Evolutionary conservation across 2,797 vertebrate species (phyloP).

Genomic region (Muscicapa comitata): DNA sequence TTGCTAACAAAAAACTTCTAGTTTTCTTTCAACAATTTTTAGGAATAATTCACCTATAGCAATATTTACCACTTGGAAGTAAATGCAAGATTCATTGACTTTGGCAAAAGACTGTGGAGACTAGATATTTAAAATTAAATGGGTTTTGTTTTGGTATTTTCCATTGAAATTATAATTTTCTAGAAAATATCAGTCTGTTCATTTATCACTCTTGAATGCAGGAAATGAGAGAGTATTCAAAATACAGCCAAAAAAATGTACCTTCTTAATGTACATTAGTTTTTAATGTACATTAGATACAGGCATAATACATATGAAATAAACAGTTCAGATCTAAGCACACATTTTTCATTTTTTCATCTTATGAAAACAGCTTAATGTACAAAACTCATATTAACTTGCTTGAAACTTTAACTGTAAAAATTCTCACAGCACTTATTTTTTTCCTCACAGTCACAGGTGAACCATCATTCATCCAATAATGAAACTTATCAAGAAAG

Average conservation of each 20-base stretch:
- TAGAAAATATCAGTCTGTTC: neutral
- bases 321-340: neutral
- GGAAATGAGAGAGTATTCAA: neutral
- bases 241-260: neutral
- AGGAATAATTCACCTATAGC: neutral
- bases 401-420: neutral
- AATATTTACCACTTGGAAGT: neutral
- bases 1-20: neutral
- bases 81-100: neutral
- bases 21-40: neutral
- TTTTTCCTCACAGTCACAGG: slow-evolving; percentile 74
- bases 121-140: neutral
- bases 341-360: neutral
- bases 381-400: neutral
- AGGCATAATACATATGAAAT: neutral
- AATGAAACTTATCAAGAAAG: slow-evolving; percentile 92
- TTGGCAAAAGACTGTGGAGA: neutral
- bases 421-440: neutral
- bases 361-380: neutral
- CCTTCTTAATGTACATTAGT: neutral
- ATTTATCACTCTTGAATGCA: neutral
- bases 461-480: slow-evolving; percentile 79
- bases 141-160: neutral
- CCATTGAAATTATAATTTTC: neutral
- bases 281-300: neutral